phyloP scores from a whole-genome alignment of 2,888 invertebrate genomes.

The Drosophila robusta region DNA sequence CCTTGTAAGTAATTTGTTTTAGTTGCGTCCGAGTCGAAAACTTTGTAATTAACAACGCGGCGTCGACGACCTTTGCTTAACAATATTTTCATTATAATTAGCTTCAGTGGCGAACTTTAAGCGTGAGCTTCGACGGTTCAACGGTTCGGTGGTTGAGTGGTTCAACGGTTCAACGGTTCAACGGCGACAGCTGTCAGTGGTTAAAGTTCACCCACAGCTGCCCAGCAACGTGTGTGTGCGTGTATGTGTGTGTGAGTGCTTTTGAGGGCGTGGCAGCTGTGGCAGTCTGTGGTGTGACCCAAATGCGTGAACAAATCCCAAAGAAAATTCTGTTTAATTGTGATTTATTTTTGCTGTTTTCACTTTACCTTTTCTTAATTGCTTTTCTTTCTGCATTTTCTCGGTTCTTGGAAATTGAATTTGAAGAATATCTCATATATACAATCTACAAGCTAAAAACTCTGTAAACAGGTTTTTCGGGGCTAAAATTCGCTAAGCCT shows the following conservation, averaged over 20 bases:
- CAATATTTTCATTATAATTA: conserved; percentile 60
- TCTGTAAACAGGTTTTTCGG: too few species aligned
- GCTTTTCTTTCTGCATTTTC: not conserved
- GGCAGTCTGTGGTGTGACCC: conserved; percentile 3
- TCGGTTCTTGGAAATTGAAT: too few species aligned
- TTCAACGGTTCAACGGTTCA: conserved; percentile 16
- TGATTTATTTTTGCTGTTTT: conserved; percentile 16
- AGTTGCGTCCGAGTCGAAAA: conserved; percentile 70
- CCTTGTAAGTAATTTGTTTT: conserved; percentile 61
- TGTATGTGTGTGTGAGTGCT: too few species aligned
- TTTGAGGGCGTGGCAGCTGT: conserved; percentile 10
- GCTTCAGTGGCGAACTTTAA: conserved; percentile 40
- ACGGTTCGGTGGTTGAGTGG: conserved; percentile 13
- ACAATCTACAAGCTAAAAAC: too few species aligned
- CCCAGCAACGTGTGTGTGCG: not conserved
- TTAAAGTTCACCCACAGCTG: conserved; percentile 33
- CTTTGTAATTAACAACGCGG: conserved; percentile 72
- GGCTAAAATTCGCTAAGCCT: too few species aligned
- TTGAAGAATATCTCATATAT: too few species aligned
- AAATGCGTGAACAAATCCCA: conserved; percentile 9
- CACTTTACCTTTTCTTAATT: not conserved
- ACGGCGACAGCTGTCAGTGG: conserved; percentile 42
- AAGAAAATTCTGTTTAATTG: conserved; percentile 22
- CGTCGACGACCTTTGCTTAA: conserved; percentile 55
- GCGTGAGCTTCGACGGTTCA: conserved; percentile 25